Evolutionary conservation across 2,113 vertebrate species (phyloP), one percentile per base, ranked within the genome.

Genomic region (Bos javanicus): DNA sequence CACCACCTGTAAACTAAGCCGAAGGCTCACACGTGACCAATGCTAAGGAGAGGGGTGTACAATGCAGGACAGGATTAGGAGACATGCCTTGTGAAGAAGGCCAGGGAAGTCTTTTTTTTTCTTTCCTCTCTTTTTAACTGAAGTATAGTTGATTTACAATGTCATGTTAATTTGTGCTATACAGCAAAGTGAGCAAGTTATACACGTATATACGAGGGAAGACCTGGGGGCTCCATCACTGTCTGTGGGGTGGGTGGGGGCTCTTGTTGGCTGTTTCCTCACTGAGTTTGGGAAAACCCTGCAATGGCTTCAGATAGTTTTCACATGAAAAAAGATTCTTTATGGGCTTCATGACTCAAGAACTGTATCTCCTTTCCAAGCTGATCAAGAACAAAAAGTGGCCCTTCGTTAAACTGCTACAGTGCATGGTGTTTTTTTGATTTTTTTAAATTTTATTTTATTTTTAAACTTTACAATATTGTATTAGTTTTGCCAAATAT

Each of bases 281-380:
- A 33, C 48, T 76, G 48, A 81, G 43, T 36, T 9, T 9, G 4
- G 28, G 28, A 87, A 21, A 30, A 76, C 46, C 48, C 52, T 76
- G 64, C 33, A 71, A 28, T n/a, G 25, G 33, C 39, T 87, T 91
- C 39, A 60, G 83, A 26, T 48, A 21, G 48, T 50, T 91, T 78
- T 91, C 64, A 67, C 16, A 76, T 82, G 48, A 74, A 88, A 90
- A 76, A 23, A 80, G 57, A 33, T 91, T 89, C 19, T 80, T 84
- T 88, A 95, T 50, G 15, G 84, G 62, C 33, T 59, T 92, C 25
- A 12, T n/a, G 52, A 76, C 52, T 39, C 25, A 85, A 76, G 52
- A 94, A 87, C 28, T 74, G 19, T 52, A 30, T 90, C 91, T 94
- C 90, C 90, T 94, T 87, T 67, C 78, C 64, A 93, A 80, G 52